Evolutionary conservation across 2,888 invertebrate species (phyloP), one percentile per base, ranked within the genome.

Genomic region (Hedya salicella): DNA sequence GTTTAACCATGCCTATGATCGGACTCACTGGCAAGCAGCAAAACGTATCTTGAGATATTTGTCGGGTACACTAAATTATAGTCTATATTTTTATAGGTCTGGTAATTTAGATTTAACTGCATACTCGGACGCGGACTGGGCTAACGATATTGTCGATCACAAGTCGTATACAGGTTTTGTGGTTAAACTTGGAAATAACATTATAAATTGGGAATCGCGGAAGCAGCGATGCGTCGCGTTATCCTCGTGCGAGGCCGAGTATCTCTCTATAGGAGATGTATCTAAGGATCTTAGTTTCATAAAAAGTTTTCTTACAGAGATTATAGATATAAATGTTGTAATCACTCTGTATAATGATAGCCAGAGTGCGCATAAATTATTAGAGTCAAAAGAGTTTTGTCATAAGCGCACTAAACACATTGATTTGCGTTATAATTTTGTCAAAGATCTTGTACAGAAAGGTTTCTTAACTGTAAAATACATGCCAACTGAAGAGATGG

Each of bases 221-320:
- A 57, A 57, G 17, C 32, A 57, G 36, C 16, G 19, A 30, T 57
- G 57, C 16, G 32, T 57, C n/a, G n/a, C n/a, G n/a, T n/a, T n/a
- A n/a, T n/a, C n/a, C n/a, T n/a, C n/a, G n/a, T n/a, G n/a, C n/a
- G n/a, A n/a, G n/a, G 5, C 56, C 11, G 56, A 56, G 25, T 57
- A 57, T 5, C 44, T 44, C 9, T 44, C 44, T 1, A 39, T 53
- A 21, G 54, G 54, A 13, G 54, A 42, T 40, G 54, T 42, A 4
- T 54, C 39, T 53, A 53, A 53, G 16, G 52, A 53, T 13, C 13
- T 53, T 36, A 17, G 32, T 32, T 53, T 5, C 40, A 39, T 13
- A 14, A 13, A 19, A 39, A 53, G 19, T 13, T 53, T 32, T 5
- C 40, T 53, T 13, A 14, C 17, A 19, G 53, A 53, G 19, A 19